phyloP scores from a whole-genome alignment of 2,113 vertebrate species.

The Opisthocomus hoazin region DNA sequence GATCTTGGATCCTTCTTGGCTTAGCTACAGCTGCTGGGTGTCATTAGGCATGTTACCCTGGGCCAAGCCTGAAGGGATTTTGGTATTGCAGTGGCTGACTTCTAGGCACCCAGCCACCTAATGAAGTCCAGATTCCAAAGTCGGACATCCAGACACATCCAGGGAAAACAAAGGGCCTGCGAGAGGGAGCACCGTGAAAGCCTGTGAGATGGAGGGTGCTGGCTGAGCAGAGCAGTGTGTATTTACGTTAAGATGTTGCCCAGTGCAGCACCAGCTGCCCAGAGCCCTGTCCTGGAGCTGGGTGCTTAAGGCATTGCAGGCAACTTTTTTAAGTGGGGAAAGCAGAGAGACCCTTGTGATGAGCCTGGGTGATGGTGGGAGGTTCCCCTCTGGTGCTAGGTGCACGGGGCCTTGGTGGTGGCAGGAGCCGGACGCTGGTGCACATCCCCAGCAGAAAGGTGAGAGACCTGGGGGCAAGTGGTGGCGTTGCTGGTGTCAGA shows the following conservation, averaged over 20 bases:
- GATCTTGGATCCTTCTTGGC: neutral
- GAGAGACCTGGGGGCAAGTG: rapidly evolving
- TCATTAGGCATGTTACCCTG: neutral
- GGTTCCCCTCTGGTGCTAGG: neutral
- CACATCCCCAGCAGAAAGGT: neutral
- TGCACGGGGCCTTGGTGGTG: neutral
- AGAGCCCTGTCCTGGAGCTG: neutral
- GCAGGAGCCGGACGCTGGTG: neutral
- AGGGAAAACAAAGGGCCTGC: neutral
- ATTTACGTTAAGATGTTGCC: neutral
- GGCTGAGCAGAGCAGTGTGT: neutral
- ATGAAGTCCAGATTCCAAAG: neutral
- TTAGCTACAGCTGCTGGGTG: neutral
- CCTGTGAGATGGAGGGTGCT: neutral
- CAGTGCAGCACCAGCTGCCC: neutral
- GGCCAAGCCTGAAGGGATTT: neutral
- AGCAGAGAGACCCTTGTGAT: neutral
- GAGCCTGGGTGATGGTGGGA: neutral
- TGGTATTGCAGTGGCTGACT: neutral
- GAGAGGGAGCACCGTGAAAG: neutral
- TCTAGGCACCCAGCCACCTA: neutral
- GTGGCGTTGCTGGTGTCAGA: neutral
- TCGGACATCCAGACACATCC: neutral
- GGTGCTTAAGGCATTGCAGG: neutral
- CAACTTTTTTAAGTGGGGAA: neutral